A percentile compares a stretch with the other conserved stretches of the same genome.
phyloP scores from a whole-genome alignment of 2,888 invertebrate genomes.

The Patella pellucida region DNA sequence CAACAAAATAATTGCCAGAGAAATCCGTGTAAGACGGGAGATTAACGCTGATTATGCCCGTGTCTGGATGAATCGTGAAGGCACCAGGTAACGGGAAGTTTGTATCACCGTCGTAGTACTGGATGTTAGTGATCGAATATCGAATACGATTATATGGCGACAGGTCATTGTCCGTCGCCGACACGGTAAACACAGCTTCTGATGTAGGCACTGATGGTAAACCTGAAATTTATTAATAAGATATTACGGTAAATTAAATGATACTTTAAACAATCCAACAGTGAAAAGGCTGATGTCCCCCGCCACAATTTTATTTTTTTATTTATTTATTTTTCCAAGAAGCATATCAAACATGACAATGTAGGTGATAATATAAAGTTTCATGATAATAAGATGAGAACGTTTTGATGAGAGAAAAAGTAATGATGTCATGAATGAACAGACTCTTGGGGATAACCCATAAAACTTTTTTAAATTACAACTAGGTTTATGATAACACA shows the following conservation, averaged over 20 bases:
- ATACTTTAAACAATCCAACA: not conserved
- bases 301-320: too few relatives aligned
- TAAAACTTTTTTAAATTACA: too few relatives aligned
- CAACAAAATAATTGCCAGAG: constrained; percentile 46
- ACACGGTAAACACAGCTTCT: constrained; percentile 34
- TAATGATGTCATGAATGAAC: too few relatives aligned
- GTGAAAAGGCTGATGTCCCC: too few relatives aligned
- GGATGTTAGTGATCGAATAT: constrained; percentile 30
- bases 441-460: too few relatives aligned
- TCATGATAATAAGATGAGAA: too few relatives aligned
- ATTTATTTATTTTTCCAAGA: too few relatives aligned
- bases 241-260: not conserved
- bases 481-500: too few relatives aligned
- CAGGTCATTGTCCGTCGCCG: constrained; percentile 47
- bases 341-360: too few relatives aligned
- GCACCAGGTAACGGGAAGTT: constrained; percentile 34
- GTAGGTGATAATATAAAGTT: too few relatives aligned
- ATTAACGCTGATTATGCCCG: constrained; percentile 44
- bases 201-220: constrained; percentile 23
- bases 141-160: constrained; percentile 19
- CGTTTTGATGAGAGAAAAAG: too few relatives aligned
- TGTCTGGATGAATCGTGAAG: constrained; percentile 46
- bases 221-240: constrained; percentile 18
- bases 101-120: constrained; percentile 27
- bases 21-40: constrained; percentile 45